A percentile compares a stretch with the other conserved stretches of the same genome.
phyloP scores from a whole-genome alignment of 2,888 invertebrate species.

The Steinernema carpocapsae region DNA sequence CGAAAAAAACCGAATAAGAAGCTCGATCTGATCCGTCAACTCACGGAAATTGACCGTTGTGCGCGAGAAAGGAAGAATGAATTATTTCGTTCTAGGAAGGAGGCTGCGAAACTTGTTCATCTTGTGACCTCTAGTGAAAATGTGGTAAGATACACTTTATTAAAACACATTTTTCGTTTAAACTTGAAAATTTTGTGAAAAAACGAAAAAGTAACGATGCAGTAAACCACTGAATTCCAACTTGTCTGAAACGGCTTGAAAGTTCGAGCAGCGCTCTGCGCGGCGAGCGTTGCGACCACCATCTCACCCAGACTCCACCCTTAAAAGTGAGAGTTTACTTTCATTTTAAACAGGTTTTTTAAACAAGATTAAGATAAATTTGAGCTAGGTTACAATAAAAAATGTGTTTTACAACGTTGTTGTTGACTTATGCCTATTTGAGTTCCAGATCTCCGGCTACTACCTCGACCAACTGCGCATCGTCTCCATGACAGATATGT shows the following conservation, averaged over 20 bases:
- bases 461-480: conserved; percentile 44
- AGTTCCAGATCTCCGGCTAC: conserved; percentile 2
- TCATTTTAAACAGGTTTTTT: no score
- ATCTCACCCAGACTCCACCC: no score
- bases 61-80: conserved; percentile 48
- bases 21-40: conserved; percentile 27
- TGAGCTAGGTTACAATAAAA: no score
- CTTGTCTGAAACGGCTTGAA: neutral
- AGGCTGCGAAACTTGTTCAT: conserved; percentile 44
- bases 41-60: conserved; percentile 46
- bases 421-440: neutral
- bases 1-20: conserved; percentile 28
- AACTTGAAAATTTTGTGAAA: no score
- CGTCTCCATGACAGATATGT: conserved; percentile 56
- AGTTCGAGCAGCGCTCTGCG: no score
- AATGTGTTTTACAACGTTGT: no score
- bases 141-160: conserved; percentile 1
- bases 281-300: no score
- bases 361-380: no score
- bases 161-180: no score
- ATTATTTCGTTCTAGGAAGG: conserved; percentile 49
- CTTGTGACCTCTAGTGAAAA: conserved; percentile 8
- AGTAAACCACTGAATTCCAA: neutral
- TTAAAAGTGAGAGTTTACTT: no score
- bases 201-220: neutral